Percentiles rank a stretch among this genome's conserved stretches.
Conservation (phyloP, 2,797 vertebrate species). For the Chromobotia macracanthus region DNA sequence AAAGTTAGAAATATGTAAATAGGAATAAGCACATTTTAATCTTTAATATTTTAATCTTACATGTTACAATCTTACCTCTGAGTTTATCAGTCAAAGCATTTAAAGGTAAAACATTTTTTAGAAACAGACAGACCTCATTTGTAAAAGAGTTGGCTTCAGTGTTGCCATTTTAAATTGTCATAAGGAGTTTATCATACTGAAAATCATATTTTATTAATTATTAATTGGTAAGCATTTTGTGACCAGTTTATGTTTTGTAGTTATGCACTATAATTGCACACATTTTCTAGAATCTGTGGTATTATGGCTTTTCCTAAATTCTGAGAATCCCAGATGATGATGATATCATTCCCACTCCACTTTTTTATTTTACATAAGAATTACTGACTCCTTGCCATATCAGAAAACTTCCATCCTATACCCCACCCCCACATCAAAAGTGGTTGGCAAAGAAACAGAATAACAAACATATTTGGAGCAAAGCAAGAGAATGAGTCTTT, state of each 20-base stretch:
- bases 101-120: neutral
- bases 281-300: neutral
- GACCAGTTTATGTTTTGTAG: no score
- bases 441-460: constrained; percentile 70
- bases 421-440: constrained; percentile 67
- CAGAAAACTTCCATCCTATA: constrained; percentile 55
- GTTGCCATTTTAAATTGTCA: neutral
- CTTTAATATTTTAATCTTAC: neutral
- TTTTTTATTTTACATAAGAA: constrained; percentile 42
- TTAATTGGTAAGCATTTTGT: no score
- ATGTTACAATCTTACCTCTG: no score
- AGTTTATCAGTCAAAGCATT: no score
- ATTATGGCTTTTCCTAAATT: neutral
- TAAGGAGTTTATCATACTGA: neutral
- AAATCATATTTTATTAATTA: neutral
- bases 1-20: neutral
- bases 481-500: constrained; percentile 76
- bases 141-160: neutral
- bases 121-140: neutral
- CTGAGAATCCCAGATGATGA: constrained; percentile 1
- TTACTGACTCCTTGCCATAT: constrained; percentile 55
- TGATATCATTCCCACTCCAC: constrained; percentile 1
- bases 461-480: constrained; percentile 78
- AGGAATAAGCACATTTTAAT: neutral
- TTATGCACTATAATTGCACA: neutral